These are phyloP conservation scores for Coreius guichenoti DNA, from an alignment of 2,797 vertebrate species.

Conservation along the genomic window DNA sequence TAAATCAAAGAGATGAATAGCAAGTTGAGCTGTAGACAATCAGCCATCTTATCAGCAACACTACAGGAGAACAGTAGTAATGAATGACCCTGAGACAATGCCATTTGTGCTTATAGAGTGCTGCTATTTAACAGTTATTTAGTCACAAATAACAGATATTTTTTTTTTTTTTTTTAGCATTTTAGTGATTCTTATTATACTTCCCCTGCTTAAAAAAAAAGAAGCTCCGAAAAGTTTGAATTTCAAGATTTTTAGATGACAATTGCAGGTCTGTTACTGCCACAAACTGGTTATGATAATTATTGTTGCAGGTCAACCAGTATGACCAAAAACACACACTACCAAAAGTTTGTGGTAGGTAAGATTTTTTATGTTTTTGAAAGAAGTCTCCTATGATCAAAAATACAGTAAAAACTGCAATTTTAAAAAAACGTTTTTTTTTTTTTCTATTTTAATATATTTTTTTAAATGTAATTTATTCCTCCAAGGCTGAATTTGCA, in stretches of 20 bases:
- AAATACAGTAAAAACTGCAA: neutral
- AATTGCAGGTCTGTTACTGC: neutral
- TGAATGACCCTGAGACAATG: conserved; percentile 41
- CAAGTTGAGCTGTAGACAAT: conserved; percentile 40
- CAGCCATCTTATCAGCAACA: conserved; percentile 35
- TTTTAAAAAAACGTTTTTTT: too few species aligned
- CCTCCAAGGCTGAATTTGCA: too few species aligned
- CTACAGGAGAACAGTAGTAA: conserved; percentile 38
- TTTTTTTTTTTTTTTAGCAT: neutral
- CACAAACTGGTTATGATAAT: neutral
- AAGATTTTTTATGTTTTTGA: too few species aligned
- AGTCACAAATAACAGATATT: too few species aligned
- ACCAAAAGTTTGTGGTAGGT: neutral
- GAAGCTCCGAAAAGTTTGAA: neutral
- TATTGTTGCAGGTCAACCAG: neutral
- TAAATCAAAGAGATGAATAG: conserved; percentile 47
- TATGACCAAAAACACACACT: neutral
- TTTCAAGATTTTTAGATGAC: neutral
- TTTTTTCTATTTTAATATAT: too few species aligned
- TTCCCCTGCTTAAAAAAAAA: neutral
- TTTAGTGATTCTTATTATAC: neutral
- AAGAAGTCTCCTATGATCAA: too few species aligned
- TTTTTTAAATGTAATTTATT: too few species aligned
- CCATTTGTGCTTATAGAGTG: neutral
- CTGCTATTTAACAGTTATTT: neutral